These are phyloP conservation scores for Peromyscus aztecus DNA, from an alignment of 2,797 vertebrate species.

Conservation along the genomic window DNA sequence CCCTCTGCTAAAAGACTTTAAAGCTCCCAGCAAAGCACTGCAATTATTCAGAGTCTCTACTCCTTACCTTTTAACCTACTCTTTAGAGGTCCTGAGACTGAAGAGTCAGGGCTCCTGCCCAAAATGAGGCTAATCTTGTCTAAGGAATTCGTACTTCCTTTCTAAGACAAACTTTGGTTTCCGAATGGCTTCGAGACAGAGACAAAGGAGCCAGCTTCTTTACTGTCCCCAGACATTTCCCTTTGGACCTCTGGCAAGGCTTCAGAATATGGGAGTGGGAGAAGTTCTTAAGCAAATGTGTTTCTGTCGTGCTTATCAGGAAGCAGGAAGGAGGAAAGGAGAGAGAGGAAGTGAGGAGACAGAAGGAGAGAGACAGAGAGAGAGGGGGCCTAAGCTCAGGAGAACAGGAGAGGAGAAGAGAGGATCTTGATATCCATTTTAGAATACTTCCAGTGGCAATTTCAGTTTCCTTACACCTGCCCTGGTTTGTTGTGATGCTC, in stretches of 20 bases:
- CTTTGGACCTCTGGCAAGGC: neutral
- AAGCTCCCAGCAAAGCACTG: constrained; percentile 73
- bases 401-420: neutral
- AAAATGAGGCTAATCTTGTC: constrained; percentile 75
- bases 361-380: too few species aligned
- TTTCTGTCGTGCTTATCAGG: neutral
- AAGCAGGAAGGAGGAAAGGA: neutral
- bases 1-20: constrained; percentile 57
- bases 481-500: too few species aligned
- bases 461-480: neutral
- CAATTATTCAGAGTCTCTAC: constrained; percentile 78
- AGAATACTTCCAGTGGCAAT: neutral
- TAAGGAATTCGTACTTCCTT: constrained; percentile 75
- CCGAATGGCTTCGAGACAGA: constrained; percentile 48
- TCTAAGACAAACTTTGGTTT: constrained; percentile 75
- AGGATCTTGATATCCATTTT: neutral
- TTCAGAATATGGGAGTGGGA: neutral
- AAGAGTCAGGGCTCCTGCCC: constrained; percentile 53
- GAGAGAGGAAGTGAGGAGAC: too few species aligned
- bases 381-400: neutral
- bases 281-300: neutral
- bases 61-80: constrained; percentile 78
- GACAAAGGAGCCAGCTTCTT: constrained; percentile 68
- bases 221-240: constrained; percentile 49
- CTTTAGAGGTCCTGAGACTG: constrained; percentile 66